Percentiles rank a stretch among this genome's conserved stretches.
Evolutionary conservation across 2,888 invertebrate species (phyloP).

Genomic region (Spilosoma lubricipeda): DNA sequence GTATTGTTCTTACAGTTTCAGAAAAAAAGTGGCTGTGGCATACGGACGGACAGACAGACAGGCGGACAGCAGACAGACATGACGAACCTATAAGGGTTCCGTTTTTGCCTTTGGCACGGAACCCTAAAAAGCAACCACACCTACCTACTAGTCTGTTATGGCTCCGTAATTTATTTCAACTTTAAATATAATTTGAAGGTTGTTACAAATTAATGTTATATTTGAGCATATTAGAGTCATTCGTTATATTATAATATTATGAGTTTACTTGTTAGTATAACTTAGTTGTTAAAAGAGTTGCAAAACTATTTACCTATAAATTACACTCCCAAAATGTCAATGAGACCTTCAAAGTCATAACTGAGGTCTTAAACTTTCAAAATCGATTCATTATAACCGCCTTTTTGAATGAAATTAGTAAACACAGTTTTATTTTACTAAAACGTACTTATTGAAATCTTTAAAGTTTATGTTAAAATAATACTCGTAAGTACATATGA

Average conservation of each 20-base stretch:
- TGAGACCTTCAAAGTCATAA: not conserved
- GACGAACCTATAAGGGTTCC: too few relatives aligned
- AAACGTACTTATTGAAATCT: not conserved
- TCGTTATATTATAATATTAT: not conserved
- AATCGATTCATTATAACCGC: not conserved
- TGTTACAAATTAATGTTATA: not conserved
- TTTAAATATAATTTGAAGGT: constrained; percentile 1
- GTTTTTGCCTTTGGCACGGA: too few relatives aligned
- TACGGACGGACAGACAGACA: too few relatives aligned
- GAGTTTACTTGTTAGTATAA: not conserved
- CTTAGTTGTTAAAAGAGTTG: not conserved
- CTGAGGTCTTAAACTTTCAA: not conserved
- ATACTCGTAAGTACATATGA: too few relatives aligned
- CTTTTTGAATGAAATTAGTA: not conserved
- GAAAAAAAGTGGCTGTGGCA: too few relatives aligned
- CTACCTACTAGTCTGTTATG: not conserved
- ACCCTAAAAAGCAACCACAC: not conserved
- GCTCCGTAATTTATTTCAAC: not conserved
- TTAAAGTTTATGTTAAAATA: not conserved
- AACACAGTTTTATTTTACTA: not conserved
- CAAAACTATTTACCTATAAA: not conserved
- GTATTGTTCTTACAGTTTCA: too few relatives aligned
- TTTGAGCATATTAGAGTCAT: not conserved
- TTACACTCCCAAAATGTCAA: not conserved
- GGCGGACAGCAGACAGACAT: too few relatives aligned